Conservation (phyloP, 2,113 vertebrate genomes). For the Psittacula cyanocephala region DNA sequence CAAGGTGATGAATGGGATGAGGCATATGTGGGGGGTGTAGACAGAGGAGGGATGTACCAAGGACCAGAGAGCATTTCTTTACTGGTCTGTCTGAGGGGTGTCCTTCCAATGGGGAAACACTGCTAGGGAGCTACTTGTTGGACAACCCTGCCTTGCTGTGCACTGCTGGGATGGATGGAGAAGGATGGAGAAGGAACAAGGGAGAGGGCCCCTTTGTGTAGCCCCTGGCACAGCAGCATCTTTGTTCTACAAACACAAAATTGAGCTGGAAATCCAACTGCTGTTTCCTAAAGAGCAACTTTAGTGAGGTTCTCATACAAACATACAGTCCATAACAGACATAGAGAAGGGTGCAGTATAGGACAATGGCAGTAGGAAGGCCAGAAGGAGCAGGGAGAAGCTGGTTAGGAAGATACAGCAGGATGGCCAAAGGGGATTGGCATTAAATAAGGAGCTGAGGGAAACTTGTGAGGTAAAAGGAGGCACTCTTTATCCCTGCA, state of each 20-base stretch:
- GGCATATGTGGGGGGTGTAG: neutral
- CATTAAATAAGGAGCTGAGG: neutral
- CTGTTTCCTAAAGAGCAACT: neutral
- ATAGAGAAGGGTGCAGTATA: neutral
- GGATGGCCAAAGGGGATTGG: neutral
- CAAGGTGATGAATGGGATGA: neutral
- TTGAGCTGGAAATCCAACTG: neutral
- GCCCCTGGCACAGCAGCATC: neutral
- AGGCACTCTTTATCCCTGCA: neutral
- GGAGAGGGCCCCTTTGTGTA: neutral
- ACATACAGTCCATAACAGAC: neutral
- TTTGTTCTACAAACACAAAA: neutral
- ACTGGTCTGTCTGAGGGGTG: neutral
- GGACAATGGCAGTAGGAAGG: neutral
- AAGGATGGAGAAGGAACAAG: neutral
- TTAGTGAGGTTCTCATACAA: neutral
- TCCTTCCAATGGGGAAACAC: neutral
- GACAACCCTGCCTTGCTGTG: neutral
- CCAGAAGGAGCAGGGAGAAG: neutral
- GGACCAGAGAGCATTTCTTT: neutral
- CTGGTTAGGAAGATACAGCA: neutral
- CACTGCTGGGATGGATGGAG: neutral
- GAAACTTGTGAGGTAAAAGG: neutral
- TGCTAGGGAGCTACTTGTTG: neutral
- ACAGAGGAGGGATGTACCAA: neutral